Evolutionary conservation across 2,888 invertebrate species (phyloP).

Genomic region (Biston betularia): DNA sequence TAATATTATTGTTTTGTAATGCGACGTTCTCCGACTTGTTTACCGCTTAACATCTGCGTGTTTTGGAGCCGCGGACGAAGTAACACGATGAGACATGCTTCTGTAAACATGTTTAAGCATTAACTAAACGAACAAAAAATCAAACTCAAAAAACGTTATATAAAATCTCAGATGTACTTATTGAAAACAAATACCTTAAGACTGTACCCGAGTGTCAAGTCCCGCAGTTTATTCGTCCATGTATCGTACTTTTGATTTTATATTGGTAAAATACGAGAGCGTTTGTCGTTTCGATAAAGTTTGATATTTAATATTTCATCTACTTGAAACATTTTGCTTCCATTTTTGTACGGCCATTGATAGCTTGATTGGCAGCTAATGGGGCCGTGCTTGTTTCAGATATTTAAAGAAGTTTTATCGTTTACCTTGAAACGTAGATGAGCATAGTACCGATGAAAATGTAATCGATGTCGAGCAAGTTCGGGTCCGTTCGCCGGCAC

Average conservation of each 20-base stretch:
- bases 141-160: no score
- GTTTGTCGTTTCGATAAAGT: conserved; percentile 40
- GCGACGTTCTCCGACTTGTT: conserved; percentile 43
- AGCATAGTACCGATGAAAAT: neutral
- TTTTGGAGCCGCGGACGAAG: neutral
- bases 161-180: no score
- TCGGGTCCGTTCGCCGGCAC: no score
- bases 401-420: neutral
- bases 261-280: conserved; percentile 33
- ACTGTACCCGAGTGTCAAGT: neutral
- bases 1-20: conserved; percentile 42
- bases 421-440: neutral
- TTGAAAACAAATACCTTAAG: neutral
- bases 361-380: conserved; percentile 22
- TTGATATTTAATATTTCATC: conserved; percentile 36
- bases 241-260: conserved; percentile 34
- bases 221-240: neutral
- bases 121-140: no score
- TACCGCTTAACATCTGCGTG: conserved; percentile 42
- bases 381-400: neutral
- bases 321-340: conserved; percentile 29
- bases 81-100: no score
- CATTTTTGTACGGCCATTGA: conserved; percentile 23
- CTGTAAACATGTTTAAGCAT: no score
- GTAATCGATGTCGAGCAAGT: no score